phyloP scores from a whole-genome alignment of 2,797 vertebrate species.

The Halcyon smyrnensis region DNA sequence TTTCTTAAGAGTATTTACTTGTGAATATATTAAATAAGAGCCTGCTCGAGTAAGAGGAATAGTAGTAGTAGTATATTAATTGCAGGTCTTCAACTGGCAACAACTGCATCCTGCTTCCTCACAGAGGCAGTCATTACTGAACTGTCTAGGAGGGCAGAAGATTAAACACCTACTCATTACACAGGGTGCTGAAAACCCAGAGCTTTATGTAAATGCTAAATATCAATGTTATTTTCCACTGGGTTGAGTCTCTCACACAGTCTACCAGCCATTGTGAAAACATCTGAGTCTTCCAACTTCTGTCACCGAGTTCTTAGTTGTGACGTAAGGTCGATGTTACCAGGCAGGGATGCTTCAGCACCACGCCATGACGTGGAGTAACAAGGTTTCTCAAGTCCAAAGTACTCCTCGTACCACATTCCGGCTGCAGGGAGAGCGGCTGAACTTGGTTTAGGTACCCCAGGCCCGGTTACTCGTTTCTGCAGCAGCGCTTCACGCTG shows the following conservation, averaged over 20 bases:
- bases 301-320: accelerated
- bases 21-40: neutral
- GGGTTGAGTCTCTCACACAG: neutral
- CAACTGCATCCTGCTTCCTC: slow-evolving; percentile 2
- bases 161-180: neutral
- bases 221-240: neutral
- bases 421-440: neutral
- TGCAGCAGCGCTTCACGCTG: accelerated
- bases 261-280: neutral
- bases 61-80: slow-evolving; percentile 7
- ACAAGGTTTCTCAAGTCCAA: neutral
- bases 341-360: neutral
- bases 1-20: slow-evolving; percentile 11
- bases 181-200: neutral
- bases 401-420: neutral
- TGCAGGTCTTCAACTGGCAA: neutral
- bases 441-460: accelerated
- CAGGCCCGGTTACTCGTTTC: neutral
- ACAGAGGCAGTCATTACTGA: slow-evolving; percentile 7
- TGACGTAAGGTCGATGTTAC: neutral
- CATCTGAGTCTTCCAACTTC: neutral
- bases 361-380: accelerated
- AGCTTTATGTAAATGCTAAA: neutral
- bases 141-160: neutral
- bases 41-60: neutral